Base-by-base conservation (phyloP, 2,888 invertebrate species). In the Conistra vaccinii region DNA sequence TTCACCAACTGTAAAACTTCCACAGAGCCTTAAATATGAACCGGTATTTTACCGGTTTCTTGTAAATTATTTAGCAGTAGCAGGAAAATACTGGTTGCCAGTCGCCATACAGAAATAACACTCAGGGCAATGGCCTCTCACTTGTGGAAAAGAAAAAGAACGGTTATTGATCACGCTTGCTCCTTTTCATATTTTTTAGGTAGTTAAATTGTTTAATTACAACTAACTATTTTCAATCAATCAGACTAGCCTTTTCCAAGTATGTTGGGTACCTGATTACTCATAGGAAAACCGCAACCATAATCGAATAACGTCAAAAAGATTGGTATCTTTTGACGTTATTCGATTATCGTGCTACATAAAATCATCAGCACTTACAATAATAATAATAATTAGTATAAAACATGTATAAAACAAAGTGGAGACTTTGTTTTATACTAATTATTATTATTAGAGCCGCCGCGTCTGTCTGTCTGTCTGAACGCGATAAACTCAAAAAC, bases 31-130 rank as follows among this genome's bases (percentile, higher is more conserved):
- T 39, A 26, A 14, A 60, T 23, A 26, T 20, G n/a, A 7, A 42
- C 17, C 14, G 26, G 26, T 26, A 26, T 14, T 55, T 55, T 29
- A 17, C 9, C 9, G 29, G 57, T 57, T 29, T 29, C 29, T 7
- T 14, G 6, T 63, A 35, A 63, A 69, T 63, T n/a, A 65, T 65
- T 65, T 20, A 45, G 2, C 23, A 45, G 29, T n/a, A 65, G n/a
- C 20, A 4, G 12, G n/a, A 69, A n/a, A 35, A n/a, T 32, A n/a
- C 12, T 42, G 42, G 32, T 45, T 3, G n/a, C 20, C 12, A 5
- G 32, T 42, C 17, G 17, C 17, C 17, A 1, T 5, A 23, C 17
- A 42, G 68, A 42, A 69, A 42, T 42, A 42, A 63, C 9, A 26
- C 7, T 17, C 29, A n/a, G 29, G 65, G n/a, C 12, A 69, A 20